Percentiles rank a stretch among this genome's conserved stretches.
phyloP scores from a whole-genome alignment of 2,797 vertebrate genomes.

The Acestrorhynchus altus region DNA sequence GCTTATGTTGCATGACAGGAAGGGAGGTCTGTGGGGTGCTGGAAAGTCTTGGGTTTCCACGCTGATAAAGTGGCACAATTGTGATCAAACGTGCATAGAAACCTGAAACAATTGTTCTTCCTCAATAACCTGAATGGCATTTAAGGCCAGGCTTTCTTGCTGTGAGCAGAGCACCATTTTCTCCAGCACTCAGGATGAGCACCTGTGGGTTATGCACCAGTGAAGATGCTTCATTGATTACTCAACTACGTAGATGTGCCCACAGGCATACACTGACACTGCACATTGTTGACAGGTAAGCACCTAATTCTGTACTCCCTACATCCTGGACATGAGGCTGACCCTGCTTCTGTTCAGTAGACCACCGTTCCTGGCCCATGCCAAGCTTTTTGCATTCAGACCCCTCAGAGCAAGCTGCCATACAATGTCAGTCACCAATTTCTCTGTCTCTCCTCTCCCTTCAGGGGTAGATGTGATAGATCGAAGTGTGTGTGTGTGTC shows the following conservation, averaged over 20 bases:
- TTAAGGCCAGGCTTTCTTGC: slow-evolving; percentile 9
- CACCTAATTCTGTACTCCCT: too few species aligned
- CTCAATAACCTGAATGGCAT: not conserved
- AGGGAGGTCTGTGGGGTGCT: slow-evolving; percentile 32
- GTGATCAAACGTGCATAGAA: slow-evolving; percentile 1
- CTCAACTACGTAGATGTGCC: slow-evolving; percentile 48
- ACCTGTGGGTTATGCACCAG: slow-evolving; percentile 32
- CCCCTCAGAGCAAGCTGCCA: slow-evolving; percentile 51
- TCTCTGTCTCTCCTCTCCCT: slow-evolving; percentile 7
- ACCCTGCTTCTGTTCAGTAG: slow-evolving; percentile 45
- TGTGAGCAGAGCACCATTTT: not conserved
- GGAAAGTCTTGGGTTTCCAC: slow-evolving; percentile 30
- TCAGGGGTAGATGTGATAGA: slow-evolving; percentile 1
- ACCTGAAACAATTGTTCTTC: not conserved
- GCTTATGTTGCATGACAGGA: slow-evolving; percentile 48
- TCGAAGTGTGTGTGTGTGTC: slow-evolving; percentile 37
- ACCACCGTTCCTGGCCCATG: too few species aligned
- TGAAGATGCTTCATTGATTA: slow-evolving; percentile 48
- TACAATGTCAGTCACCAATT: slow-evolving; percentile 50
- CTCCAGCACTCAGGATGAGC: not conserved
- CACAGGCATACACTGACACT: slow-evolving; percentile 46
- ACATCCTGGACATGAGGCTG: slow-evolving; percentile 23
- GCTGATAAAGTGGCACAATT: slow-evolving; percentile 1
- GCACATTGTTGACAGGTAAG: slow-evolving; percentile 54
- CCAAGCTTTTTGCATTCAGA: slow-evolving; percentile 36